Percentiles rank a stretch among this genome's conserved stretches.
Conservation (phyloP, 2,888 invertebrate species). For the Nezara viridula region DNA sequence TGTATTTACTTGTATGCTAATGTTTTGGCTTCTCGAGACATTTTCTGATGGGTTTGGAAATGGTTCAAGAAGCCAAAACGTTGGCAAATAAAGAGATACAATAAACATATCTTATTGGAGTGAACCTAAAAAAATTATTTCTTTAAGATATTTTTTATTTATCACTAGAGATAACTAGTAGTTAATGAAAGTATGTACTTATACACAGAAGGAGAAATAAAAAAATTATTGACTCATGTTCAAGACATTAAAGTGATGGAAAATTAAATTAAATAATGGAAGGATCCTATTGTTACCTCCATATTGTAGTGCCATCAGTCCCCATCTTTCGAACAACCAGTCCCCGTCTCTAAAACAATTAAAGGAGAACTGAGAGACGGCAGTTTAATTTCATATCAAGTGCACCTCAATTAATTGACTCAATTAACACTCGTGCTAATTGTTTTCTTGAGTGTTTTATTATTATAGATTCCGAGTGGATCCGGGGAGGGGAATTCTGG, state of each 20-base stretch:
- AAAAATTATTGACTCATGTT: no score
- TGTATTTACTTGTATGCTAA: no score
- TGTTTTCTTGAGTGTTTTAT: slow-evolving; percentile 60
- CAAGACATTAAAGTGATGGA: background rate
- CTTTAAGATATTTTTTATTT: no score
- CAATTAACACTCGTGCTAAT: slow-evolving; percentile 59
- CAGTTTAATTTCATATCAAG: slow-evolving; percentile 65
- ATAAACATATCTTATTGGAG: no score
- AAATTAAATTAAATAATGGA: background rate
- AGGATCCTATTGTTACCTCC: background rate
- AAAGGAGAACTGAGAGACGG: background rate
- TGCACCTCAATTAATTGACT: slow-evolving; percentile 54
- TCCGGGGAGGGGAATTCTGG: background rate
- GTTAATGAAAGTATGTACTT: no score
- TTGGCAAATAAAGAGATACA: no score
- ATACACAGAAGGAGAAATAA: no score
- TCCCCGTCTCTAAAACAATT: background rate
- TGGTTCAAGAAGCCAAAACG: no score
- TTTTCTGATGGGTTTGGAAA: no score
- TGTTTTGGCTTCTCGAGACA: no score
- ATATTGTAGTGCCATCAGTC: background rate
- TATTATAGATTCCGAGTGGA: slow-evolving; percentile 57
- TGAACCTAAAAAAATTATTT: no score
- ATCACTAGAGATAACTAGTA: no score
- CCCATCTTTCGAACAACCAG: background rate